Percentiles rank a stretch among this genome's conserved stretches.
phyloP scores from a whole-genome alignment of 2,797 vertebrate genomes.

The Acrocephalus scirpaceus region DNA sequence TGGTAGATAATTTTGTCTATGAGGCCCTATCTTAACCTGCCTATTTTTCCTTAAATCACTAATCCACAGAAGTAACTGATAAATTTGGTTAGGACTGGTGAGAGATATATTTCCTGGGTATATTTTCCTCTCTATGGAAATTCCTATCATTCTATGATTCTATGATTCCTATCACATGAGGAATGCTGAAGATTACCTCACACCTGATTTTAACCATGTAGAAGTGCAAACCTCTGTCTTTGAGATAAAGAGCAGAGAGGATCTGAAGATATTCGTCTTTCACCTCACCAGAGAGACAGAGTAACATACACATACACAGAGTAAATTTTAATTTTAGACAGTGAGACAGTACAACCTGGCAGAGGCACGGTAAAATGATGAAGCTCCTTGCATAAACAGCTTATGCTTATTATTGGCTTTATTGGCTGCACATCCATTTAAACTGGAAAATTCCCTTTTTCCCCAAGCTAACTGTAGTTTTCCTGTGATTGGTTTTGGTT shows the following conservation, averaged over 20 bases:
- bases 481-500: background rate
- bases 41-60: background rate
- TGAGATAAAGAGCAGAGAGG: background rate
- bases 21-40: background rate
- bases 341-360: background rate
- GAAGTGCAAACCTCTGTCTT: background rate
- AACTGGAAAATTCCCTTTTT: conserved; percentile 6
- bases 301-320: background rate
- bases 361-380: background rate
- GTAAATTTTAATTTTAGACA: background rate
- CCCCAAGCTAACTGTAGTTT: background rate
- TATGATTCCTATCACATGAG: no score
- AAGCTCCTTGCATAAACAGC: background rate
- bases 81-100: background rate
- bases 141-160: no score
- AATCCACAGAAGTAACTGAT: background rate
- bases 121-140: background rate
- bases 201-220: background rate
- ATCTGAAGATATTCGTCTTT: background rate
- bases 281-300: background rate
- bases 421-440: background rate
- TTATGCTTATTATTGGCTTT: background rate
- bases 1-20: background rate
- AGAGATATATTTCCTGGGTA: background rate
- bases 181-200: background rate